A percentile compares a stretch with the other conserved stretches of the same genome.
Conservation (phyloP, 2,888 invertebrate species). For the Drosophila neotestacea region DNA sequence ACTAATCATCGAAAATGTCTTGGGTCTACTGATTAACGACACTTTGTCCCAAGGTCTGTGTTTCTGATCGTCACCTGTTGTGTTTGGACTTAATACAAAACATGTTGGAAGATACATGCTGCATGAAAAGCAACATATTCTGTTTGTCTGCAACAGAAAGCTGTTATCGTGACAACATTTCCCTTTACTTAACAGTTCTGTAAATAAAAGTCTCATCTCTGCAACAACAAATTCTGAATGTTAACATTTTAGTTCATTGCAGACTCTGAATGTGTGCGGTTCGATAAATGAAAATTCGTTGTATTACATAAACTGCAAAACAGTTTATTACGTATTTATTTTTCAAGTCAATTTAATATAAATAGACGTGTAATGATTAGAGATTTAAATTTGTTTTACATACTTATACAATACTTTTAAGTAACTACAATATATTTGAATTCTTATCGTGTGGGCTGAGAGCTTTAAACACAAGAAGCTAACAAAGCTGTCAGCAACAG, state of each 20-base stretch:
- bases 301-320: background rate
- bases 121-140: background rate
- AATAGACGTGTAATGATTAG: too few relatives aligned
- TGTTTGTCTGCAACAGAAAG: background rate
- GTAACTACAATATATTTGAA: background rate
- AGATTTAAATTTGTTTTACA: too few relatives aligned
- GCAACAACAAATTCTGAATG: background rate
- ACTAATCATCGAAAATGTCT: background rate
- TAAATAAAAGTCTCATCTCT: background rate
- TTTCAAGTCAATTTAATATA: background rate
- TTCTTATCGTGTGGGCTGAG: background rate
- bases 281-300: background rate
- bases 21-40: background rate
- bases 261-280: conserved; percentile 9
- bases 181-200: conserved; percentile 6
- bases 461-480: background rate
- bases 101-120: conserved; percentile 18
- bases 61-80: conserved; percentile 11
- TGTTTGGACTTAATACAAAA: background rate
- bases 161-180: conserved; percentile 6
- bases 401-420: too few relatives aligned
- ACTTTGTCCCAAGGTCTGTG: background rate
- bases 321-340: background rate
- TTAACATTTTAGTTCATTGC: conserved; percentile 17
- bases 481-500: background rate